phyloP scores from a whole-genome alignment of 2,113 vertebrate genomes.

The Grantiella picta region DNA sequence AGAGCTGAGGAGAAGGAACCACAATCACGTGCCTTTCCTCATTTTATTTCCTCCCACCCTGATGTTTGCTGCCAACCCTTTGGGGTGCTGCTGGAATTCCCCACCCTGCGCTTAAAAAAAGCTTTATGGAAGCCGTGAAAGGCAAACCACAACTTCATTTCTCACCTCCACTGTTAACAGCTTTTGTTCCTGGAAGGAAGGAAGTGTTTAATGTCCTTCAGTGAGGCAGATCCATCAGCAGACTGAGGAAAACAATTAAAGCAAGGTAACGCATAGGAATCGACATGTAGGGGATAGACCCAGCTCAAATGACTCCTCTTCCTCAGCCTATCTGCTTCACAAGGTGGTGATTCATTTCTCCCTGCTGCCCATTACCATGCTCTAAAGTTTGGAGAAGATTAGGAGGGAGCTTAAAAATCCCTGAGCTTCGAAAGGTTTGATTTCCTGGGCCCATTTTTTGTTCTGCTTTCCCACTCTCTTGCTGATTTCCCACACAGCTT shows the following conservation, averaged over 20 bases:
- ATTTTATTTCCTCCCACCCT: not conserved
- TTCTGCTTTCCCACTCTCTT: not conserved
- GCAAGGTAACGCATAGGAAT: not conserved
- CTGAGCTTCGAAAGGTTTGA: not conserved
- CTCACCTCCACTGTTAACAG: not conserved
- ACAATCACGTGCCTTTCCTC: not conserved
- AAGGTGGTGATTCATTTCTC: constrained; percentile 15
- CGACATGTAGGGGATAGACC: not conserved
- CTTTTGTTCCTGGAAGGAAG: not conserved
- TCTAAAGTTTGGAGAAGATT: not conserved
- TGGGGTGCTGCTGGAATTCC: not conserved
- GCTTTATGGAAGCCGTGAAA: not conserved
- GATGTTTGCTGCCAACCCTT: not conserved
- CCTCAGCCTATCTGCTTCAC: not conserved
- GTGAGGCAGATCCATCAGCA: not conserved
- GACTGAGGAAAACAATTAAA: constrained; percentile 23
- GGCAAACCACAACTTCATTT: not conserved
- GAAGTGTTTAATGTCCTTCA: not conserved
- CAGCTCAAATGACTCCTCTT: not conserved
- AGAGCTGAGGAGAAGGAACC: not conserved
- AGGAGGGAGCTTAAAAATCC: not conserved
- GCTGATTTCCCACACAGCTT: not conserved
- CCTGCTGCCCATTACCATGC: not conserved
- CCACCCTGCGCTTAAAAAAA: not conserved
- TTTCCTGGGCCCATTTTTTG: not conserved